Evolutionary conservation across 1,140 invertebrate genomes (phyloP).

Genomic region (Lamellibrachia luymesi): DNA sequence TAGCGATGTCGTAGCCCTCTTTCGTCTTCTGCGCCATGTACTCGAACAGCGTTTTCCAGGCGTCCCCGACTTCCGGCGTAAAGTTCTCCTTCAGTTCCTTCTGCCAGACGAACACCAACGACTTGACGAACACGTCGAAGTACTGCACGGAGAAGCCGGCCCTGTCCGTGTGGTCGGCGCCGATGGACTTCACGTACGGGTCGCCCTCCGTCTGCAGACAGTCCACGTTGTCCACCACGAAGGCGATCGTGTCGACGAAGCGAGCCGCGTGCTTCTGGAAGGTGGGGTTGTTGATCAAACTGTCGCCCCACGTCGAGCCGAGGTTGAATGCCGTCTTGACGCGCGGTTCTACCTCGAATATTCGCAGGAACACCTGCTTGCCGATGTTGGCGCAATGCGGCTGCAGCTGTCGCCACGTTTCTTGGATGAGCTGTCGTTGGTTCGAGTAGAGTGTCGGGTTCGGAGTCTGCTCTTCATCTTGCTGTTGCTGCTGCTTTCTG

Average conservation of each 20-base stretch:
- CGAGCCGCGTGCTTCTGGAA: conserved; percentile 40
- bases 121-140: conserved; percentile 35
- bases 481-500: background rate
- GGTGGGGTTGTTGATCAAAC: conserved; percentile 29
- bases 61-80: conserved; percentile 23
- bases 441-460: background rate
- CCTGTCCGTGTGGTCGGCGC: conserved; percentile 35
- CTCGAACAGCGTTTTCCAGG: conserved; percentile 34
- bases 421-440: background rate
- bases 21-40: conserved; percentile 37
- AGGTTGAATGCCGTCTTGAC: conserved; percentile 39
- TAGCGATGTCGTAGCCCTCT: conserved; percentile 30
- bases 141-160: conserved; percentile 37
- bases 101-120: conserved; percentile 35
- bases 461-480: background rate
- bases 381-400: conserved; percentile 7
- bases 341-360: conserved; percentile 38
- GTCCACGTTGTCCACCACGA: conserved; percentile 33
- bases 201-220: conserved; percentile 29
- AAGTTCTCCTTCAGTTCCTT: conserved; percentile 34
- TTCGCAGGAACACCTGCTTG: conserved; percentile 34
- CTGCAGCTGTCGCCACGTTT: background rate
- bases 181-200: conserved; percentile 30
- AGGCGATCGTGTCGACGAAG: conserved; percentile 41
- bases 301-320: conserved; percentile 29